These are phyloP conservation scores for Drosophila sp. DNA, from an alignment of 1,140 invertebrate genomes.

Conservation along the genomic window DNA sequence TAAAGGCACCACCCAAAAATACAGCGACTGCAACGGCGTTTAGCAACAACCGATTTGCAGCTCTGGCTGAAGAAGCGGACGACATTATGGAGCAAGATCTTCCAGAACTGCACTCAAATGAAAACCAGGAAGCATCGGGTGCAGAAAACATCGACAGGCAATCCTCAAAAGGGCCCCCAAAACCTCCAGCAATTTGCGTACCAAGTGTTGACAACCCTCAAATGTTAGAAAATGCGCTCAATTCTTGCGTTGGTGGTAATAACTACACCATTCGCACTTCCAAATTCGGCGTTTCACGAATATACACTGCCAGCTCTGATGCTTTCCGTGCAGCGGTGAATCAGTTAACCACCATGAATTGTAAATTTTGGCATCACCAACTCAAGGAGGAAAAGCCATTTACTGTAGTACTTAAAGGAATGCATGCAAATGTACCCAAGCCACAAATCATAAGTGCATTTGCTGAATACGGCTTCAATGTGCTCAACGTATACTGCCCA, in stretches of 20 bases:
- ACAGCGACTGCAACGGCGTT: too few species aligned
- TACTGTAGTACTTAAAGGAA: slow-evolving; percentile 19
- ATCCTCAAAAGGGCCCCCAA: too few species aligned
- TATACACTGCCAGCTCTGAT: slow-evolving; percentile 23
- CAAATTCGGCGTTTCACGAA: slow-evolving; percentile 25
- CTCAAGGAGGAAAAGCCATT: slow-evolving; percentile 29
- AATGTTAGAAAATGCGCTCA: too few species aligned
- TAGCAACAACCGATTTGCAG: too few species aligned
- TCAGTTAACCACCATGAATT: slow-evolving; percentile 15
- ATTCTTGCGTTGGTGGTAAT: too few species aligned
- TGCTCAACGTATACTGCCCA: slow-evolving; percentile 27
- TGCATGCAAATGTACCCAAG: slow-evolving; percentile 22
- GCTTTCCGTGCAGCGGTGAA: slow-evolving; percentile 23
- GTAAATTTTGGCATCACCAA: slow-evolving; percentile 28
- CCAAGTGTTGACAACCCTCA: background rate
- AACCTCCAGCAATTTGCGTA: too few species aligned
- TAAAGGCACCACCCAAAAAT: background rate
- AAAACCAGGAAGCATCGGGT: too few species aligned
- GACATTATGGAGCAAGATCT: too few species aligned
- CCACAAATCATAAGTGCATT: slow-evolving; percentile 10
- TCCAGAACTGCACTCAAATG: too few species aligned
- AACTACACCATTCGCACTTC: slow-evolving; percentile 27
- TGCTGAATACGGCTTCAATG: slow-evolving; percentile 7
- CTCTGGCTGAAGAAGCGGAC: too few species aligned
- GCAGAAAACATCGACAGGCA: too few species aligned